Evolutionary conservation across 2,888 invertebrate genomes (phyloP), one percentile per base, ranked within the genome.

Genomic region (Eupithecia inturbata): DNA sequence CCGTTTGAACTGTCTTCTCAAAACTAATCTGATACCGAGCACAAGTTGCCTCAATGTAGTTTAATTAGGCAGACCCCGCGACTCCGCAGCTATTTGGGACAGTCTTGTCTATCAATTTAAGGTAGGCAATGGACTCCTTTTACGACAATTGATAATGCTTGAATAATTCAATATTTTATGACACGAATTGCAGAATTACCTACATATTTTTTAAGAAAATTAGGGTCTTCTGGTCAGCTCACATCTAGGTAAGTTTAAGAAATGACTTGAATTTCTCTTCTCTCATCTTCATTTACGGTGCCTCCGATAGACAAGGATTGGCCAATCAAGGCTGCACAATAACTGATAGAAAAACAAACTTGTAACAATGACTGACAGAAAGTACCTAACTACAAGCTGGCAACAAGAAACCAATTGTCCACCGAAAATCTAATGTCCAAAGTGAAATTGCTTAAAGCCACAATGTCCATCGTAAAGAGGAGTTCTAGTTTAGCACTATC

Each of bases 391-490:
- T 45, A 45, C 16, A 4, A 49, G 49, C 9, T 49, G 49, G 22
- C 9, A 10, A n/a, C 10, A 53, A 49, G 49, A 53, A 22, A 10
- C 49, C 49, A 53, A 53, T 22, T 10, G 49, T 22, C 49, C 4
- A 22, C 22, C 49, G 22, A 28, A 26, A 26, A 57, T 26, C 57
- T 26, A 57, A 57, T 62, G 31, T 62, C 31, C 62, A 19, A 62
- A 74, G 72, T 68, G 72, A 76, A 76, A 72, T 72, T 68, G 68
- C 68, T 70, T 70, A 74, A 77, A 75, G 76, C 78, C 80, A 73
- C 78, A 77, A 64, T 70, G 79, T 77, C 79, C 75, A 60, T 69
- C 79, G 60, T 70, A 71, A 33, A 76, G 73, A n/a, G 39, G 66
- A 70, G 69, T 73, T 69, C 70, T 62, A 76, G 74, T 74, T 73